phyloP scores from a whole-genome alignment of 1,140 invertebrate genomes.

The Trichogramma pretiosum region DNA sequence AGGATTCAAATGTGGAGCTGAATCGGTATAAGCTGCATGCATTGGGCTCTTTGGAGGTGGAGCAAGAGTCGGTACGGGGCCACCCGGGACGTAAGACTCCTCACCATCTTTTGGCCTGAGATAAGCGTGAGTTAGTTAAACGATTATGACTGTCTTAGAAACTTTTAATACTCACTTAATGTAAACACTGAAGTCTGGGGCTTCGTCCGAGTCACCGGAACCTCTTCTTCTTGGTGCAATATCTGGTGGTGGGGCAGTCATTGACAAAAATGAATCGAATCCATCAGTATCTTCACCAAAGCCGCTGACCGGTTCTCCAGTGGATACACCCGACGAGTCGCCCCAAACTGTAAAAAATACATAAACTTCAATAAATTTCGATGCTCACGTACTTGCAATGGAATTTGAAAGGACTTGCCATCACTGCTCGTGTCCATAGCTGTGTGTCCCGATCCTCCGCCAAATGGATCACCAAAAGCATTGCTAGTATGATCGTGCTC shows the following conservation, averaged over 20 bases:
- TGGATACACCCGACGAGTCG: conserved; percentile 37
- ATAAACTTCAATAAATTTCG: too few relatives aligned
- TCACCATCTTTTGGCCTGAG: conserved; percentile 54
- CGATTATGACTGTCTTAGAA: not conserved
- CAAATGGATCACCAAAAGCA: conserved; percentile 50
- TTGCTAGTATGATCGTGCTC: conserved; percentile 43
- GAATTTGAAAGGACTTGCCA: conserved; percentile 27
- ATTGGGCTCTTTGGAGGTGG: conserved; percentile 57
- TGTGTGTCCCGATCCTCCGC: conserved; percentile 39
- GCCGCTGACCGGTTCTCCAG: conserved; percentile 43
- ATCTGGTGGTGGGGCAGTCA: conserved; percentile 63
- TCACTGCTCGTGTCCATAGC: conserved; percentile 46
- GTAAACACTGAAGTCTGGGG: conserved; percentile 66
- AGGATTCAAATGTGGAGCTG: conserved; percentile 54
- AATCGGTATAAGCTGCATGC: conserved; percentile 46
- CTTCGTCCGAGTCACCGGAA: conserved; percentile 69
- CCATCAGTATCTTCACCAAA: conserved; percentile 65
- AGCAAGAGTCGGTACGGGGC: conserved; percentile 60
- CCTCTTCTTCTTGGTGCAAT: conserved; percentile 51
- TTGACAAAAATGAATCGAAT: conserved; percentile 75
- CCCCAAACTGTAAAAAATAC: conserved; percentile 49
- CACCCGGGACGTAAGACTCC: conserved; percentile 33
- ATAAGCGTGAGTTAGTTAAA: conserved; percentile 7
- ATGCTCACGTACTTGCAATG: too few relatives aligned
- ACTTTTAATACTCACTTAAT: conserved; percentile 53